Conservation (phyloP, 2,888 invertebrate genomes). For the Dromius quadrimaculatus region DNA sequence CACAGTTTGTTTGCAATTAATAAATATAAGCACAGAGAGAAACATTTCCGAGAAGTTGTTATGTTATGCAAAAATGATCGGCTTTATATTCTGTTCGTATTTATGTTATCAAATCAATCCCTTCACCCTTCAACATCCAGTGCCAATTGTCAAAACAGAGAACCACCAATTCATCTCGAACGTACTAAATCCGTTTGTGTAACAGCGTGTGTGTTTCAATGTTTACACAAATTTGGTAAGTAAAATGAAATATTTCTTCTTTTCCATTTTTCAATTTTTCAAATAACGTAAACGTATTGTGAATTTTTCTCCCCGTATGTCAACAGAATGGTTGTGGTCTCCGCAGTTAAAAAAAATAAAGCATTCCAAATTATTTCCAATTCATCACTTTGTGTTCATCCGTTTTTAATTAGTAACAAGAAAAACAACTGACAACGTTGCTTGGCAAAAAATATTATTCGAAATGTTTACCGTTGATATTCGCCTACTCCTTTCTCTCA, state of each 20-base stretch:
- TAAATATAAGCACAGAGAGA: conserved; percentile 17
- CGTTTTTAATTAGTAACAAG: conserved; percentile 53
- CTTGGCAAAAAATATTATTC: conserved; percentile 52
- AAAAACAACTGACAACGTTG: conserved; percentile 52
- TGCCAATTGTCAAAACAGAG: background rate
- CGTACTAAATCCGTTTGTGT: conserved; percentile 49
- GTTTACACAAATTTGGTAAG: conserved; percentile 52
- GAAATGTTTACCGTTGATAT: conserved; percentile 52
- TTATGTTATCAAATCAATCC: conserved; percentile 26
- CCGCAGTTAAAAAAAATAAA: conserved; percentile 46
- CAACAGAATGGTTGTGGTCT: conserved; percentile 46
- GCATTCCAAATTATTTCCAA: conserved; percentile 53
- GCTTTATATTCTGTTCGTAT: conserved; percentile 27
- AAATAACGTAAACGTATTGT: conserved; percentile 41
- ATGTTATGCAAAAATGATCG: conserved; percentile 36
- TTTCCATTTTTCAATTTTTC: conserved; percentile 49
- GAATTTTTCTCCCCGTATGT: conserved; percentile 43
- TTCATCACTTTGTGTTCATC: conserved; percentile 53
- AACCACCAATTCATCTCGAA: conserved; percentile 22
- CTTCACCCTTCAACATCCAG: background rate
- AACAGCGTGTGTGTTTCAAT: conserved; percentile 35
- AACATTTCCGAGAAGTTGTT: background rate
- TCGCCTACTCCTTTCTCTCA: conserved; percentile 47
- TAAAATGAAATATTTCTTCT: conserved; percentile 51
- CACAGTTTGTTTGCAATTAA: conserved; percentile 13